Evolutionary conservation across 2,888 invertebrate genomes (phyloP).

Genomic region (Agrenia bidenticulata): DNA sequence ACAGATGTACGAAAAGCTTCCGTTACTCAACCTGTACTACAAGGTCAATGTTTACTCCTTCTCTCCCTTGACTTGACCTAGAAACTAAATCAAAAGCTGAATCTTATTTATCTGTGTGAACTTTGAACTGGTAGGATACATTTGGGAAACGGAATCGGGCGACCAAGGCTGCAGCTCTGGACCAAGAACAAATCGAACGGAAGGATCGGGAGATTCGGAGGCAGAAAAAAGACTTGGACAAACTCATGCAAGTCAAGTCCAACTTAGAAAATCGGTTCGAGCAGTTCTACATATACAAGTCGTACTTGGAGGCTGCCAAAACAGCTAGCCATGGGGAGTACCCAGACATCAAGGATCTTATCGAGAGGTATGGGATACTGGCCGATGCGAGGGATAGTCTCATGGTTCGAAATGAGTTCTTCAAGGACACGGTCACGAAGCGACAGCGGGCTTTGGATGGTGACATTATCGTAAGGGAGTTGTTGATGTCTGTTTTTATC

Average conservation of each 20-base stretch:
- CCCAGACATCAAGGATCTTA: conserved; percentile 44
- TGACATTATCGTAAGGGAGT: conserved; percentile 39
- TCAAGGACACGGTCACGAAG: conserved; percentile 38
- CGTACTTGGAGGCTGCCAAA: conserved; percentile 40
- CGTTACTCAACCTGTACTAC: conserved; percentile 45
- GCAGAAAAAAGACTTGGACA: conserved; percentile 36
- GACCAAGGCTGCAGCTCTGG: conserved; percentile 29
- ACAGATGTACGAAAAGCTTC: conserved; percentile 32
- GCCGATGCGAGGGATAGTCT: conserved; percentile 38
- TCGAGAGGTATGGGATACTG: conserved; percentile 47
- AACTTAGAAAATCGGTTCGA: conserved; percentile 37
- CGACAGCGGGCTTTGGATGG: conserved; percentile 39
- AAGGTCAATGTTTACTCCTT: conserved; percentile 8
- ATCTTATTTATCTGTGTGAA: not conserved
- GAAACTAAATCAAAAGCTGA: too few relatives aligned
- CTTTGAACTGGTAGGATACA: conserved; percentile 31
- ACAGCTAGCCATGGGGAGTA: conserved; percentile 48
- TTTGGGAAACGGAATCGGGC: conserved; percentile 39
- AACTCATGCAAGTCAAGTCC: conserved; percentile 29
- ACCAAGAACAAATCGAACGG: conserved; percentile 26
- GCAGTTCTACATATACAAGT: conserved; percentile 44
- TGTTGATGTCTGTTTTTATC: conserved; percentile 2
- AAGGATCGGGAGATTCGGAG: conserved; percentile 36
- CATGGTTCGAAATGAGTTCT: conserved; percentile 23
- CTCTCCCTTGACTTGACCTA: too few relatives aligned